These are phyloP conservation scores for Acanthosepion esculentum DNA, from an alignment of 2,888 invertebrate genomes.

Conservation along the genomic window DNA sequence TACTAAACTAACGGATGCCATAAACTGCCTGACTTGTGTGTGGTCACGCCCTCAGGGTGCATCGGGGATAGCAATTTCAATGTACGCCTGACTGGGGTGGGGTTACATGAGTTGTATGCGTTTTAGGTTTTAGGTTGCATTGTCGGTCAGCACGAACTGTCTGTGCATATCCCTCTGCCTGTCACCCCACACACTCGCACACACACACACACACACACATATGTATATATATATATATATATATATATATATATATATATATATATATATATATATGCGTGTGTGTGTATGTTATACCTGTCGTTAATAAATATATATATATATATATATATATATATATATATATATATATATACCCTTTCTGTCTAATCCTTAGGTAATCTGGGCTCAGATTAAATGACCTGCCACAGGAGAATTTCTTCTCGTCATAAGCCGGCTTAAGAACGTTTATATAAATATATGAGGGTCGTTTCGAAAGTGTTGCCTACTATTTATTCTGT, in stretches of 20 bases:
- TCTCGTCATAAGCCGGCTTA: neutral
- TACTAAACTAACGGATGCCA: neutral
- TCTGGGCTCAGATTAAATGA: neutral
- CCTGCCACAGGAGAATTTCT: neutral
- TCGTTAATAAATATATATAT: neutral
- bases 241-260: conserved; percentile 33
- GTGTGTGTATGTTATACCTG: neutral
- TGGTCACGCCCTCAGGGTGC: neutral
- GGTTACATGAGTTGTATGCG: neutral
- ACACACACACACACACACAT: neutral
- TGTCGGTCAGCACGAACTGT: conserved; percentile 33
- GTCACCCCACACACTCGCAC: neutral
- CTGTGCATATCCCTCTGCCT: neutral
- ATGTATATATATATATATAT: neutral
- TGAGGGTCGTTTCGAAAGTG: neutral
- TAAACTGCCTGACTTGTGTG: neutral
- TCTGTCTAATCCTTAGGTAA: neutral
- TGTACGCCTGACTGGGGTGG: conserved; percentile 6
- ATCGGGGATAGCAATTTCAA: neutral
- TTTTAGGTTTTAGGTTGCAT: conserved; percentile 4
- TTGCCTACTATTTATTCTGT: too few species aligned
- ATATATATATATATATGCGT: neutral
- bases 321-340: neutral
- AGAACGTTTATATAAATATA: neutral
- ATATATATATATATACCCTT: neutral